phyloP scores from a whole-genome alignment of 2,113 vertebrate species.

The Isurus oxyrinchus region DNA sequence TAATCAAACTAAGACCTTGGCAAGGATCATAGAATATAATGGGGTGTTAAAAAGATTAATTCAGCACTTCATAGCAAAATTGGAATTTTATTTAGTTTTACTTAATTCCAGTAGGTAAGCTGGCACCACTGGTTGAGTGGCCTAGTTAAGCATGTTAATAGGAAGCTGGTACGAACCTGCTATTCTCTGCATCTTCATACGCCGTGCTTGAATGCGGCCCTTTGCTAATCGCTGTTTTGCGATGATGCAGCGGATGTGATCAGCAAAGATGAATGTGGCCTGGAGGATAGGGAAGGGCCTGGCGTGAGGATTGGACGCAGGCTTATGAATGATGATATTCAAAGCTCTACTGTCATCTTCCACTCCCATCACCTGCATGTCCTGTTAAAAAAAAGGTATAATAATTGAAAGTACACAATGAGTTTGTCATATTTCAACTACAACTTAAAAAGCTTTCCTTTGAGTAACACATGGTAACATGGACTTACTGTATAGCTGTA shows the following conservation, averaged over 20 bases:
- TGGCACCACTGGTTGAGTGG: neutral
- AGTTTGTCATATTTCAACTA: neutral
- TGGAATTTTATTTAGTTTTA: neutral
- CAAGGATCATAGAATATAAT: neutral
- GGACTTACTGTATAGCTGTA: neutral
- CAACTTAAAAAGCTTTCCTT: neutral
- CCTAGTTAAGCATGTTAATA: neutral
- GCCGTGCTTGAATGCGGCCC: slow-evolving; percentile 89
- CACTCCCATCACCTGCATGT: slow-evolving; percentile 96
- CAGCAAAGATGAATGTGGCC: slow-evolving; percentile 89
- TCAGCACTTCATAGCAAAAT: neutral
- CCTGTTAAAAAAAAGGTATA: slow-evolving; percentile 54
- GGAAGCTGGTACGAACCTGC: slow-evolving; percentile 60
- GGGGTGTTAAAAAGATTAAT: neutral
- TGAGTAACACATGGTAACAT: neutral
- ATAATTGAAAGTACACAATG: neutral
- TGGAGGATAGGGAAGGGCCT: slow-evolving; percentile 97
- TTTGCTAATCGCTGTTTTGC: slow-evolving; percentile 94
- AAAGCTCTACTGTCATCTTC: slow-evolving; percentile 93
- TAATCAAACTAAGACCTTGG: neutral
- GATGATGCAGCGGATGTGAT: slow-evolving; percentile 97
- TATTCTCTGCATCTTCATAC: slow-evolving; percentile 97
- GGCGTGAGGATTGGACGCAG: slow-evolving; percentile 88
- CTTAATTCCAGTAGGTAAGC: neutral
- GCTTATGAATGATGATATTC: slow-evolving; percentile 92